phyloP scores from a whole-genome alignment of 2,888 invertebrate genomes.

The Hofmannophila pseudospretella region DNA sequence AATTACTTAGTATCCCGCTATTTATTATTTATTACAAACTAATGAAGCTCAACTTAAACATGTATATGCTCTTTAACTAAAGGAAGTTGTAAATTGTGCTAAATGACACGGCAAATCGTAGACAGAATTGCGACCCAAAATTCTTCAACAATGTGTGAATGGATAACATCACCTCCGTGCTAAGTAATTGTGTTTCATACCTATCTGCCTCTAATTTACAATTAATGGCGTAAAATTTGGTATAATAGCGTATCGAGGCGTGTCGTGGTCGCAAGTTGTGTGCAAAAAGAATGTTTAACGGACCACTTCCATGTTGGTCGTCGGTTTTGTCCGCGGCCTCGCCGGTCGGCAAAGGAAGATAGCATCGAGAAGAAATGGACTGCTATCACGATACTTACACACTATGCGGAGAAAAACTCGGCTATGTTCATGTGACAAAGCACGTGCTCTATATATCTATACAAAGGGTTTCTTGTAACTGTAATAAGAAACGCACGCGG shows the following conservation, averaged over 20 bases:
- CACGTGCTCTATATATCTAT: not conserved
- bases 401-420: conserved; percentile 4
- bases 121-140: not conserved
- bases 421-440: conserved; percentile 9
- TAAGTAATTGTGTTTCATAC: conserved; percentile 31
- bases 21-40: too few species aligned
- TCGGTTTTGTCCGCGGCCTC: conserved; percentile 23
- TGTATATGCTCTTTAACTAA: too few species aligned
- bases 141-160: not conserved
- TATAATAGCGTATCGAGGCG: conserved; percentile 46
- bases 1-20: too few species aligned
- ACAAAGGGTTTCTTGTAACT: too few species aligned
- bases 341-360: conserved; percentile 30
- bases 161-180: conserved; percentile 28
- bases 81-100: too few species aligned
- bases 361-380: conserved; percentile 33
- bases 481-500: too few species aligned
- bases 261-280: conserved; percentile 39
- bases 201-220: conserved; percentile 48
- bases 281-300: conserved; percentile 67
- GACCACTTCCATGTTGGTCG: conserved; percentile 42
- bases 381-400: conserved; percentile 21
- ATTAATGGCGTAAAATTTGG: conserved; percentile 57
- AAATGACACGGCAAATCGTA: too few species aligned
- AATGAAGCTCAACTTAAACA: too few species aligned